Evolutionary conservation across 2,113 vertebrate species (phyloP).

Genomic region (Telmatochromis sp.): DNA sequence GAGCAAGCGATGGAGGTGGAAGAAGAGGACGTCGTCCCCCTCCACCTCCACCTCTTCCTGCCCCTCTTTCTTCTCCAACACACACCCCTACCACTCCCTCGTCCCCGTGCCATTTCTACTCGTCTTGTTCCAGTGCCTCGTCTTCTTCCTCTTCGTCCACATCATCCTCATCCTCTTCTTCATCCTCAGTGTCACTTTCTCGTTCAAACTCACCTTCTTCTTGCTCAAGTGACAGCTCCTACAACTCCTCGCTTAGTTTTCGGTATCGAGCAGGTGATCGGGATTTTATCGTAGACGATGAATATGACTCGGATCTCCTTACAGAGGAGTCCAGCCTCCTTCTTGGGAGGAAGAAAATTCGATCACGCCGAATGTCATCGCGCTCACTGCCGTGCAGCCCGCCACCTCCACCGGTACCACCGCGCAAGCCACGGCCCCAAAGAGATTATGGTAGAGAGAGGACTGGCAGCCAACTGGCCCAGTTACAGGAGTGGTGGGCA

Average conservation of each 20-base stretch:
- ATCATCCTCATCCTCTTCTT: constrained; percentile 65
- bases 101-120: constrained; percentile 68
- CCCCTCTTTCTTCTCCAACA: constrained; percentile 67
- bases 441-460: constrained; percentile 55
- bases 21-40: constrained; percentile 63
- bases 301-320: constrained; percentile 68
- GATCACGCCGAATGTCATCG: constrained; percentile 66
- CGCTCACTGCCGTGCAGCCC: constrained; percentile 73
- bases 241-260: constrained; percentile 71
- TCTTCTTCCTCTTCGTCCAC: constrained; percentile 68
- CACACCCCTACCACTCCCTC: constrained; percentile 70
- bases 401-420: constrained; percentile 72
- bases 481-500: constrained; percentile 76
- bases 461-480: constrained; percentile 64
- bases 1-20: constrained; percentile 51
- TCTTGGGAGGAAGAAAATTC: constrained; percentile 60
- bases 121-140: constrained; percentile 69
- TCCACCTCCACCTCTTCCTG: constrained; percentile 68
- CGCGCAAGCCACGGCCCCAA: constrained; percentile 68
- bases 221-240: constrained; percentile 62
- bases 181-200: constrained; percentile 67
- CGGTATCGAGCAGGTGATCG: constrained; percentile 61
- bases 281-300: constrained; percentile 47
- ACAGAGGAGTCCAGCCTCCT: constrained; percentile 76
- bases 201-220: constrained; percentile 69